Percentiles rank a stretch among this genome's conserved stretches.
These are phyloP conservation scores for Parauchenoglanis ngamensis DNA, from an alignment of 2,797 vertebrate species.

Conservation along the genomic window DNA sequence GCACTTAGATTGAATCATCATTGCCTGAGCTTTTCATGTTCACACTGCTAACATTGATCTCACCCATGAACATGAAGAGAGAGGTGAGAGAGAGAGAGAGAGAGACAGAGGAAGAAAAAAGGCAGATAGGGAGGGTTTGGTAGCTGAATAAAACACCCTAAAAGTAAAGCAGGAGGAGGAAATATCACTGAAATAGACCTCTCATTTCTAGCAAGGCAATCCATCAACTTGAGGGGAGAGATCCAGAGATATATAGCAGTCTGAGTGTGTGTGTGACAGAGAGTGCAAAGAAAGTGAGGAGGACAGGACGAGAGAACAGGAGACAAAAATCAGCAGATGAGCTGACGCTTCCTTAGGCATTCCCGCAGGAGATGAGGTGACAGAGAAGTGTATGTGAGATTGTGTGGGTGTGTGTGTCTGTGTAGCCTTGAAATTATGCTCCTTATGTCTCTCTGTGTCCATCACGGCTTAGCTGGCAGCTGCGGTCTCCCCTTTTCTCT, in stretches of 20 bases:
- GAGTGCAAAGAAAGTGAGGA: background rate
- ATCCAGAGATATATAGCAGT: slow-evolving; percentile 16
- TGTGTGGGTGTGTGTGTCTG: slow-evolving; percentile 31
- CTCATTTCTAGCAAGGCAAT: slow-evolving; percentile 6
- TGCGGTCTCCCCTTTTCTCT: slow-evolving; percentile 33
- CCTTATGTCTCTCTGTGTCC: slow-evolving; percentile 26
- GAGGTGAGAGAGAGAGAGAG: slow-evolving; percentile 42
- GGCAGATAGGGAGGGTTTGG: slow-evolving; percentile 40
- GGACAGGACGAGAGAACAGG: background rate
- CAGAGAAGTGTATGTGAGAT: slow-evolving; percentile 17
- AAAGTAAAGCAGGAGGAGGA: slow-evolving; percentile 17
- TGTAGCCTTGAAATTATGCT: slow-evolving; percentile 25
- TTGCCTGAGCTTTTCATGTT: slow-evolving; percentile 48
- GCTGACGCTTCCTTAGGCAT: slow-evolving; percentile 11
- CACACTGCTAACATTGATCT: slow-evolving; percentile 43
- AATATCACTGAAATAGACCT: slow-evolving; percentile 6
- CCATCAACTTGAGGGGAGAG: slow-evolving; percentile 17
- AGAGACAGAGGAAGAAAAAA: slow-evolving; percentile 52
- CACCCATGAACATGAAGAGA: slow-evolving; percentile 15
- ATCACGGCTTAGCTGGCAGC: slow-evolving; percentile 40
- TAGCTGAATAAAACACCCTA: slow-evolving; percentile 6
- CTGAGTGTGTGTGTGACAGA: slow-evolving; percentile 6
- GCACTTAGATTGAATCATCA: slow-evolving; percentile 54
- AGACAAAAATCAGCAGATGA: slow-evolving; percentile 25
- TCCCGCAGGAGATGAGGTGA: slow-evolving; percentile 32